Evolutionary conservation across 1,140 invertebrate genomes (phyloP).

Genomic region (Ceratina calcarata): DNA sequence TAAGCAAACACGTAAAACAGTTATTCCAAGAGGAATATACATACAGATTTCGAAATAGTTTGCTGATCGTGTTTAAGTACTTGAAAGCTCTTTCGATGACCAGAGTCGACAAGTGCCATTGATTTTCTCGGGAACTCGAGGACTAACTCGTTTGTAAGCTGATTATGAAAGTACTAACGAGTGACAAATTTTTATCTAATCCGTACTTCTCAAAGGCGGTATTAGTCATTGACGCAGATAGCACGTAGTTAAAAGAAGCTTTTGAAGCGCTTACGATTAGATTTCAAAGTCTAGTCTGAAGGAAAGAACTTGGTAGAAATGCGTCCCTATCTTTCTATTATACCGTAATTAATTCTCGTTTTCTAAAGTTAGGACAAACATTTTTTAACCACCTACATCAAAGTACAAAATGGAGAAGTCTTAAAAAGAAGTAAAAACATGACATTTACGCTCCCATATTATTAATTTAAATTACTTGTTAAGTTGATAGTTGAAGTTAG

Average conservation of each 20-base stretch:
- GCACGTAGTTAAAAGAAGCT: slow-evolving; percentile 19
- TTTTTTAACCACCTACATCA: too few species aligned
- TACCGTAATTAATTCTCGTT: too few species aligned
- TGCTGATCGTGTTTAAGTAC: not conserved
- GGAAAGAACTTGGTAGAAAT: too few species aligned
- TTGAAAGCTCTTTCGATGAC: not conserved
- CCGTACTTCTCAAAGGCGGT: not conserved
- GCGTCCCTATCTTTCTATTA: too few species aligned
- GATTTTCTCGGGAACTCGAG: not conserved
- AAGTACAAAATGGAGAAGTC: too few species aligned
- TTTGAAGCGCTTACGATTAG: too few species aligned
- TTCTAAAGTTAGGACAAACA: too few species aligned
- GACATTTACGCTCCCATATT: not conserved
- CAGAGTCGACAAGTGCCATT: not conserved
- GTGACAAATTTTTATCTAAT: not conserved
- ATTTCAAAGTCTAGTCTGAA: slow-evolving; percentile 1
- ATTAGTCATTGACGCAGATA: too few species aligned
- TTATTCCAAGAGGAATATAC: not conserved
- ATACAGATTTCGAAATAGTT: not conserved
- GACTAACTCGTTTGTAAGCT: slow-evolving; percentile 14
- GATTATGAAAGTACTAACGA: slow-evolving; percentile 16
- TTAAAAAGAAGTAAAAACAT: not conserved
- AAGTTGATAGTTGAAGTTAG: not conserved
- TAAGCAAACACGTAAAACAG: not conserved
- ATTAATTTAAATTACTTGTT: not conserved